Conservation (phyloP, 1,140 invertebrate species). For the Hypsibius dujardini region DNA sequence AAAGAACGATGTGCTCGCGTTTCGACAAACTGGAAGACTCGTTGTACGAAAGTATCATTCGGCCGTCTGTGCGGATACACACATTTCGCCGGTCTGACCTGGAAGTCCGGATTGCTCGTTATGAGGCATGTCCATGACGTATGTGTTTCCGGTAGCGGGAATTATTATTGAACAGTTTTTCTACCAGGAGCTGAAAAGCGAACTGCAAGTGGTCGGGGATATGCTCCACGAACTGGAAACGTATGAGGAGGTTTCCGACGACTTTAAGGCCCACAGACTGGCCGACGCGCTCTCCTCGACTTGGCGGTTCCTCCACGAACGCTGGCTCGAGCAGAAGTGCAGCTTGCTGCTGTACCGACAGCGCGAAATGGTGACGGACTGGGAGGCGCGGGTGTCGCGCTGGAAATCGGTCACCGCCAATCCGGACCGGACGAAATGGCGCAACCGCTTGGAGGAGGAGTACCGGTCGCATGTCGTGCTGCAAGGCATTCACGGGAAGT, state of each 20-base stretch:
- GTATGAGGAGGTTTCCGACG: background rate
- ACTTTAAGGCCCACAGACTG: background rate
- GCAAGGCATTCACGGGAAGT: background rate
- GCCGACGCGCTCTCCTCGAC: background rate
- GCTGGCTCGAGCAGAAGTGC: constrained; percentile 11
- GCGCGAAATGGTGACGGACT: background rate
- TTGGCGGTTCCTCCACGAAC: background rate
- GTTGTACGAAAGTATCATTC: background rate
- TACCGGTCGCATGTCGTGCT: background rate
- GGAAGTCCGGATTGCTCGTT: background rate
- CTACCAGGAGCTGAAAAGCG: background rate
- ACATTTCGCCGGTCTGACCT: background rate
- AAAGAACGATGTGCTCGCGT: background rate
- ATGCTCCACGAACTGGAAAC: background rate
- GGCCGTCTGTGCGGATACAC: background rate
- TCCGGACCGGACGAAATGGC: background rate
- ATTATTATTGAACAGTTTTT: background rate
- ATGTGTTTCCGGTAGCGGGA: background rate
- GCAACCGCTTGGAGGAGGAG: background rate
- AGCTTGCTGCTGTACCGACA: background rate
- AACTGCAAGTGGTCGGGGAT: background rate
- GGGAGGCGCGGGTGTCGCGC: background rate
- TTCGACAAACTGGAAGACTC: background rate
- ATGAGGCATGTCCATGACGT: background rate
- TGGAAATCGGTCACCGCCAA: background rate